Evolutionary conservation across 2,797 vertebrate species (phyloP).

Genomic region (Todus mexicanus): DNA sequence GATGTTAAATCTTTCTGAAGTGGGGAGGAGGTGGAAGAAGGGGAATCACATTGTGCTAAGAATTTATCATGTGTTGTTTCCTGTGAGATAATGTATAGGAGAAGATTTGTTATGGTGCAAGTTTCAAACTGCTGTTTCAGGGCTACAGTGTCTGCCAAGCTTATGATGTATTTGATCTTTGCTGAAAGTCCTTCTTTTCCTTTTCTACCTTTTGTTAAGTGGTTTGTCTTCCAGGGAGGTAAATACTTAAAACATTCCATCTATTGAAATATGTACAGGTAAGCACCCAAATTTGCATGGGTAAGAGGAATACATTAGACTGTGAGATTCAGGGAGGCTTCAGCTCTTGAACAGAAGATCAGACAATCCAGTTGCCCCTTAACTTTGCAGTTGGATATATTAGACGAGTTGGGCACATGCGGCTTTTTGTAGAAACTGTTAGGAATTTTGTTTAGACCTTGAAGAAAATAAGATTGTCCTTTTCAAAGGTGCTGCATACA

Average conservation of each 20-base stretch:
- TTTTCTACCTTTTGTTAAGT: not conserved
- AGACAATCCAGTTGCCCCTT: not conserved
- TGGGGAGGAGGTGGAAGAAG: slow-evolving; percentile 73
- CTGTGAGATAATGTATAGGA: slow-evolving; percentile 86
- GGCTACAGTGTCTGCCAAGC: slow-evolving; percentile 83
- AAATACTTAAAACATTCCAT: not conserved
- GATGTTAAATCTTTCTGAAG: slow-evolving; percentile 98
- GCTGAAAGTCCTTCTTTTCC: slow-evolving; percentile 46
- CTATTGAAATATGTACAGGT: not conserved
- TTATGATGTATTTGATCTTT: slow-evolving; percentile 77
- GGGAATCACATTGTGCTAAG: slow-evolving; percentile 82
- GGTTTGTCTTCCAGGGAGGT: not conserved
- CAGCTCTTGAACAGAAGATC: not conserved
- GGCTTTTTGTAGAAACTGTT: not conserved
- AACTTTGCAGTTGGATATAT: not conserved
- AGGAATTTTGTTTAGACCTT: not conserved
- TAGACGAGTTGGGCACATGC: not conserved
- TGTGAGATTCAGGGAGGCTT: not conserved
- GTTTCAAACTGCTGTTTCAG: slow-evolving; percentile 88
- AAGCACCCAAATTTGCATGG: not conserved
- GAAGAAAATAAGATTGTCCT: not conserved
- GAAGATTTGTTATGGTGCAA: slow-evolving; percentile 80
- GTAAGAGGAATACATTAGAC: not conserved
- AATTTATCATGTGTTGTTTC: slow-evolving; percentile 95
- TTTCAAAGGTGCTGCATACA: not conserved